These are phyloP conservation scores for Pleuronectes platessa DNA, from an alignment of 2,113 vertebrate species.

Conservation along the genomic window DNA sequence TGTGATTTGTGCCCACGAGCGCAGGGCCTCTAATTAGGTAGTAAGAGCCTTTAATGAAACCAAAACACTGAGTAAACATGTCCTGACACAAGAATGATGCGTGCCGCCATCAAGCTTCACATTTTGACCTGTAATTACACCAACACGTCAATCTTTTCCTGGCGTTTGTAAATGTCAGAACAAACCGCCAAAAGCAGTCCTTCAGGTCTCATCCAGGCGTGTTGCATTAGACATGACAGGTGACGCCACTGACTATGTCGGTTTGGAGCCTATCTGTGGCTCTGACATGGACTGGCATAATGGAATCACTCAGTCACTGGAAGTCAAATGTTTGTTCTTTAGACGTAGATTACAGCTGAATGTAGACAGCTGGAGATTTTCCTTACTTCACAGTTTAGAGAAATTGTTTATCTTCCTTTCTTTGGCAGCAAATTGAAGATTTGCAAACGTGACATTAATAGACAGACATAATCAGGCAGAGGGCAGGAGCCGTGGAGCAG, in stretches of 20 bases:
- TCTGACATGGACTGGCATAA: conserved; percentile 32
- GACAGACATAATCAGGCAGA: conserved; percentile 31
- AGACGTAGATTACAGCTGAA: conserved; percentile 45
- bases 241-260: not conserved
- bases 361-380: conserved; percentile 24
- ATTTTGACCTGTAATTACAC: conserved; percentile 22
- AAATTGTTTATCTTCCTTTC: conserved; percentile 48
- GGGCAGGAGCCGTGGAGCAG: conserved; percentile 26
- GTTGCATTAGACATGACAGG: conserved; percentile 16
- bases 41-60: conserved; percentile 20
- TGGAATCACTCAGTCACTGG: conserved; percentile 25
- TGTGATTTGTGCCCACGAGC: conserved; percentile 3
- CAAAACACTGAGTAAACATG: conserved; percentile 3
- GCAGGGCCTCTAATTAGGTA: conserved; percentile 11
- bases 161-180: conserved; percentile 17
- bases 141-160: not conserved
- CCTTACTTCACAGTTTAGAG: conserved; percentile 22
- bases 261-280: not conserved
- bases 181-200: not conserved
- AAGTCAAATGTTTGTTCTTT: conserved; percentile 31
- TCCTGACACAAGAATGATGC: not conserved
- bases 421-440: conserved; percentile 48
- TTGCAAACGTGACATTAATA: conserved; percentile 50
- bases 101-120: not conserved
- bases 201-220: not conserved